A percentile compares a stretch with the other conserved stretches of the same genome.
Evolutionary conservation across 2,888 invertebrate species (phyloP).

Genomic region (Heliconius ismenius): DNA sequence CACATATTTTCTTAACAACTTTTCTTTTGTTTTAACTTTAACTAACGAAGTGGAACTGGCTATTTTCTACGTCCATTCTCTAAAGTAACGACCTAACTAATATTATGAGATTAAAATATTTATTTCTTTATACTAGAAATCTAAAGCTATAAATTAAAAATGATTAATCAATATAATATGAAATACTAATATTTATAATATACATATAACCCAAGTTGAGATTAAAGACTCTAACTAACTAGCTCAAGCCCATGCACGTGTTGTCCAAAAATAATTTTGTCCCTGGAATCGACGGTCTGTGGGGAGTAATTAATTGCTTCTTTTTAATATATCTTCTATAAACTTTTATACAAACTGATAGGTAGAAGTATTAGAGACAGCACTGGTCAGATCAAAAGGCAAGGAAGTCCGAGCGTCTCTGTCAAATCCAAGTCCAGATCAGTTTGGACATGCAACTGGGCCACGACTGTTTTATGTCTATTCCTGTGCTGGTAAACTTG

Average conservation of each 20-base stretch:
- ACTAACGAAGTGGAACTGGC: slow-evolving; percentile 49
- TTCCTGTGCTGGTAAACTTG: slow-evolving; percentile 64
- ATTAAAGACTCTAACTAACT: slow-evolving; percentile 40
- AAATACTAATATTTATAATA: not conserved
- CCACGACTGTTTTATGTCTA: slow-evolving; percentile 68
- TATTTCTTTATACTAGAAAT: not conserved
- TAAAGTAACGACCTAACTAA: not conserved
- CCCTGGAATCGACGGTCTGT: slow-evolving; percentile 51
- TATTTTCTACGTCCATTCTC: not conserved
- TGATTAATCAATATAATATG: not conserved
- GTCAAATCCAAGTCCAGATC: slow-evolving; percentile 58
- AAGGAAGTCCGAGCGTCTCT: slow-evolving; percentile 58
- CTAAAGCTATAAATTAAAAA: not conserved
- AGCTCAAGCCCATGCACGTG: slow-evolving; percentile 57
- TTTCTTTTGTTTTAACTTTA: slow-evolving; percentile 61
- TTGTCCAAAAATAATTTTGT: slow-evolving; percentile 62
- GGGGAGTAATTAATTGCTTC: slow-evolving; percentile 56
- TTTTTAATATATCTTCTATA: slow-evolving; percentile 45
- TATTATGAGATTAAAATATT: not conserved
- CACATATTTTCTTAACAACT: slow-evolving; percentile 68
- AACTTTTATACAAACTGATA: slow-evolving; percentile 47
- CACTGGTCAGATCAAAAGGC: slow-evolving; percentile 66
- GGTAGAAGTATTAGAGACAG: slow-evolving; percentile 49
- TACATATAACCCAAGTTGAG: slow-evolving; percentile 1
- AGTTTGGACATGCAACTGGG: slow-evolving; percentile 65